These are phyloP conservation scores for Vulpes lagopus DNA, from an alignment of 2,113 vertebrate species.

Conservation along the genomic window DNA sequence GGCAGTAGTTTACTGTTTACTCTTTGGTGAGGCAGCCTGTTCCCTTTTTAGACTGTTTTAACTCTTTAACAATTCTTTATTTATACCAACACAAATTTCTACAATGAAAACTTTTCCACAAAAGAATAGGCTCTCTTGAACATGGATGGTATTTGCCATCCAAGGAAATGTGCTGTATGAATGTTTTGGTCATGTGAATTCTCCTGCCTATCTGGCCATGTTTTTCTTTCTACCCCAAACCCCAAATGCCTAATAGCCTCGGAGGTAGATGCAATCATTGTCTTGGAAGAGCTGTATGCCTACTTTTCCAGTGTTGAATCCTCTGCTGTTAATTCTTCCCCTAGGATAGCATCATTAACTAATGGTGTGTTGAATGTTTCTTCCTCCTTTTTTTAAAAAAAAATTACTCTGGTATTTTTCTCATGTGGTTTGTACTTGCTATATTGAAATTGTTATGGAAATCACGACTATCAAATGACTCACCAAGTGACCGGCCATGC, in stretches of 20 bases:
- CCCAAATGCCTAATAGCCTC: neutral
- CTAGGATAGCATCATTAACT: neutral
- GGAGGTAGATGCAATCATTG: accelerated
- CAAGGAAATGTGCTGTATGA: neutral
- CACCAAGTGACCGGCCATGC: constrained; percentile 93
- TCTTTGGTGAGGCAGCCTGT: neutral
- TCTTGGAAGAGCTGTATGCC: neutral
- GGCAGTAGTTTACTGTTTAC: neutral
- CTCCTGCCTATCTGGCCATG: neutral
- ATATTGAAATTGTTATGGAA: neutral
- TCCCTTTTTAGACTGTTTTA: neutral
- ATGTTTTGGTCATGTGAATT: neutral
- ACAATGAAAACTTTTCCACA: neutral
- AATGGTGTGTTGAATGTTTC: too few relatives aligned
- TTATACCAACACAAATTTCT: neutral
- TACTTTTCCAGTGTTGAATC: neutral
- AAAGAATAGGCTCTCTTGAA: neutral
- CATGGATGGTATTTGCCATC: neutral
- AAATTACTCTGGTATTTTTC: neutral
- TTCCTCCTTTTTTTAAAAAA: neutral
- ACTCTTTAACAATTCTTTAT: neutral
- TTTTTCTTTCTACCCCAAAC: neutral
- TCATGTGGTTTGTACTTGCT: neutral
- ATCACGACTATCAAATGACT: constrained; percentile 66
- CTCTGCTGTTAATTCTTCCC: neutral